These are phyloP conservation scores for Balanococcus diminutus DNA, from an alignment of 2,888 invertebrate species.

Conservation along the genomic window DNA sequence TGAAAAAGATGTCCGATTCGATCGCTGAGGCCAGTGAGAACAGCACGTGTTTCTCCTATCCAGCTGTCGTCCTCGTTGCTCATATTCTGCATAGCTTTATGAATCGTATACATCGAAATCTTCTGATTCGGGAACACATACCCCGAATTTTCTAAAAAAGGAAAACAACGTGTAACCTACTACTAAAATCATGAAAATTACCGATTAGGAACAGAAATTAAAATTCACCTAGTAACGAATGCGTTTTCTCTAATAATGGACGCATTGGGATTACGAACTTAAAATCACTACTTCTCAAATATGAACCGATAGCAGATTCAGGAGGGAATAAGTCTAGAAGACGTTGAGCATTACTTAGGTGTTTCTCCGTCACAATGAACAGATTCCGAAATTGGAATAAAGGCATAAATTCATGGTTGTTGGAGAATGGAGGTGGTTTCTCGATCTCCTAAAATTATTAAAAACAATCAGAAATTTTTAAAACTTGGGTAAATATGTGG, in stretches of 20 bases:
- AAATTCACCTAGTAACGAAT: background rate
- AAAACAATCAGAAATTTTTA: too few relatives aligned
- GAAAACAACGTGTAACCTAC: background rate
- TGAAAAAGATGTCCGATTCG: background rate
- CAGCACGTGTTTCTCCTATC: background rate
- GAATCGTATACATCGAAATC: background rate
- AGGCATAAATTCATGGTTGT: too few relatives aligned
- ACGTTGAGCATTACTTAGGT: too few relatives aligned
- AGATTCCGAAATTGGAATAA: too few relatives aligned
- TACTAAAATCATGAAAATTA: background rate
- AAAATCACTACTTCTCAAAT: background rate
- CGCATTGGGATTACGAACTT: background rate
- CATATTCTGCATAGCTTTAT: background rate
- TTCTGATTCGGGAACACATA: background rate
- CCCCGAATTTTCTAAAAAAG: background rate
- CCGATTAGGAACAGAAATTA: background rate
- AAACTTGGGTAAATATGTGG: too few relatives aligned
- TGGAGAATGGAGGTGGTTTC: too few relatives aligned
- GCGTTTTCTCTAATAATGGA: background rate
- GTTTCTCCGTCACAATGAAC: background rate
- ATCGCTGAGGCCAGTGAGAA: background rate
- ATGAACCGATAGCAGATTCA: background rate
- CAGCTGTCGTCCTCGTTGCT: background rate
- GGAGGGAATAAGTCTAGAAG: background rate
- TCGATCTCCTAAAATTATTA: too few relatives aligned